These are phyloP conservation scores for Petrolisthes cinctipes DNA, from an alignment of 2,888 invertebrate genomes.

Conservation along the genomic window DNA sequence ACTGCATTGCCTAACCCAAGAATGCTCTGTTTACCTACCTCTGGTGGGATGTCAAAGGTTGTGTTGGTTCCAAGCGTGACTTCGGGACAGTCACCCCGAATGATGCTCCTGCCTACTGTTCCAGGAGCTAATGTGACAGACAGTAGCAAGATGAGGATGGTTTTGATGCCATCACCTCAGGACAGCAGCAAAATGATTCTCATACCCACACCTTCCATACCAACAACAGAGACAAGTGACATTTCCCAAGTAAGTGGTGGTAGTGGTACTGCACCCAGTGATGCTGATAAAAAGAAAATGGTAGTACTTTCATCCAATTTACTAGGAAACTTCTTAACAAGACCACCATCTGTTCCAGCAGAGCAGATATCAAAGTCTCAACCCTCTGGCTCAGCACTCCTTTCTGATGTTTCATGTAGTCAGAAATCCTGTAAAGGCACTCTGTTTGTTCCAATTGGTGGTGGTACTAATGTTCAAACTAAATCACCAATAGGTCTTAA, in stretches of 20 bases:
- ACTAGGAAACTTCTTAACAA: slow-evolving; percentile 26
- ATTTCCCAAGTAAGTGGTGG: neutral
- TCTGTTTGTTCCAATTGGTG: slow-evolving; percentile 29
- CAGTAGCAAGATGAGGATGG: slow-evolving; percentile 45
- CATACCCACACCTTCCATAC: slow-evolving; percentile 40
- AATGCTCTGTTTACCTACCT: slow-evolving; percentile 41
- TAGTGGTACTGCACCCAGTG: slow-evolving; percentile 5
- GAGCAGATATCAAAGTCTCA: slow-evolving; percentile 12
- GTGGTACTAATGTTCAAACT: neutral
- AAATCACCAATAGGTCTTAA: neutral
- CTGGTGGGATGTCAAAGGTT: slow-evolving; percentile 38
- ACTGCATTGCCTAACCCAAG: slow-evolving; percentile 10
- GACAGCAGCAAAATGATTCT: slow-evolving; percentile 54
- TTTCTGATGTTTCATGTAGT: neutral
- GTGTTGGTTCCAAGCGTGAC: slow-evolving; percentile 39
- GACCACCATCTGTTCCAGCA: neutral
- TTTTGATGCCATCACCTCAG: slow-evolving; percentile 40
- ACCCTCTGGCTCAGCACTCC: neutral
- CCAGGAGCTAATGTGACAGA: neutral
- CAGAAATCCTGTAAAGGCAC: slow-evolving; percentile 34
- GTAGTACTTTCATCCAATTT: slow-evolving; percentile 27
- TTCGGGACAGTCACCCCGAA: slow-evolving; percentile 13
- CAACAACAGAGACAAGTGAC: neutral
- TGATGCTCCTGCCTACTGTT: slow-evolving; percentile 35
- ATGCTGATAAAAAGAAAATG: slow-evolving; percentile 38